Evolutionary conservation across 2,888 invertebrate genomes (phyloP), one percentile per base, ranked within the genome.

Genomic region (Tetropium fuscum): DNA sequence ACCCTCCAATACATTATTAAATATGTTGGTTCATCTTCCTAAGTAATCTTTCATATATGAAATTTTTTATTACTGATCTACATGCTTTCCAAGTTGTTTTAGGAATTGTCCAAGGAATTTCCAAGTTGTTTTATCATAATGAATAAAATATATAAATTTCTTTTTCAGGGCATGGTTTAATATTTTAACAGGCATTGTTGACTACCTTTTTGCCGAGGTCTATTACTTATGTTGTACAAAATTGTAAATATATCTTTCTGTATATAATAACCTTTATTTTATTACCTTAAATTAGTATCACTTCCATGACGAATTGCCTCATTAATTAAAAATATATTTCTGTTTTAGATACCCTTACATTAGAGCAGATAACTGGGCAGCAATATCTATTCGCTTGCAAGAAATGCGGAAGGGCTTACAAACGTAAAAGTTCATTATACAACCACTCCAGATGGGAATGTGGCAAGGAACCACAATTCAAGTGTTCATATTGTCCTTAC

Each of bases 401-500:
- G 45, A 67, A 65, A 38, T 76, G 76, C 47, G 71, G 72, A 1
- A 57, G 73, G 19, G 64, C 64, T 1, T 76, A 76, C 64, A 74
- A 72, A 48, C 65, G 74, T 27, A 74, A 74, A 47, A 69, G 72
- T 13, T 75, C 75, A 2, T 51, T 76, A 19, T 71, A 72, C 49
- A 75, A 73, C 38, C 76, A 76, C 53, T 60, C 66, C 25, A 62
- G 74, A 43, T 76, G 73, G 71, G 75, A 75, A 36, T 73, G 72
- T 34, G 71, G 71, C 5, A 73, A 71, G 41, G 72, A 73, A 36
- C 72, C 72, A 0, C 73, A 73, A 20, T 73, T 73, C 53, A 72
- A 72, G 36, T 73, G 73, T 41, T 56, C 66, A 3, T 76, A 72
- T 58, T 77, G 77, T 45, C 76, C 78, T 1, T 80, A 80, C 53